These are phyloP conservation scores for Zoanthus gigantus DNA, from an alignment of 92 coral and sea anemone species.

Conservation along the genomic window DNA sequence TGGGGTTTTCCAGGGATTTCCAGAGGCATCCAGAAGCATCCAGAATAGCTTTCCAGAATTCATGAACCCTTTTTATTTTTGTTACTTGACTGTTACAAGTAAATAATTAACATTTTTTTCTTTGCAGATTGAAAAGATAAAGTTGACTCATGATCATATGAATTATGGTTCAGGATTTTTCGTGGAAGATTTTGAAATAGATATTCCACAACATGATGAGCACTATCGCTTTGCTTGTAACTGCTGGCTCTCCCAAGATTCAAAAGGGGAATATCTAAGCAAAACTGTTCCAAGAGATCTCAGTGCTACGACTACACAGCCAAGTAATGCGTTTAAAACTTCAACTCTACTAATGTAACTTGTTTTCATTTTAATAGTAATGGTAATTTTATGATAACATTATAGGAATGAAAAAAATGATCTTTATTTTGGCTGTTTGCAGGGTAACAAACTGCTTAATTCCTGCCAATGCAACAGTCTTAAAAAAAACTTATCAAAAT, in stretches of 20 bases:
- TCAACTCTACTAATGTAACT: not conserved
- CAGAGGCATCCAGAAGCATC: too few relatives aligned
- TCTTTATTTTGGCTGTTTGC: too few relatives aligned
- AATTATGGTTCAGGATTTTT: constrained; percentile 95
- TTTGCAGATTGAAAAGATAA: constrained; percentile 87
- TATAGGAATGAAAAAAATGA: too few relatives aligned
- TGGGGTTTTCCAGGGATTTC: too few relatives aligned
- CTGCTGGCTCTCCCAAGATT: constrained; percentile 95
- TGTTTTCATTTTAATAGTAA: not conserved
- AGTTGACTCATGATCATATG: constrained; percentile 97
- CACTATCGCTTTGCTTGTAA: constrained; percentile 86
- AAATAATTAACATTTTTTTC: not conserved
- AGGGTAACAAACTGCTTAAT: too few relatives aligned
- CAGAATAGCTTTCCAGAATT: too few relatives aligned
- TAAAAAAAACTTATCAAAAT: too few relatives aligned
- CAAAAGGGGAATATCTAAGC: constrained; percentile 62
- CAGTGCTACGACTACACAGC: constrained; percentile 65
- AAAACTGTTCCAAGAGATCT: constrained; percentile 64
- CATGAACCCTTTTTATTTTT: too few relatives aligned
- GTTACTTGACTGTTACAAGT: too few relatives aligned
- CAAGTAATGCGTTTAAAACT: constrained; percentile 55
- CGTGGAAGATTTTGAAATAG: constrained; percentile 89
- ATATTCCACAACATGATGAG: constrained; percentile 80
- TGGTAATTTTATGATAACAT: too few relatives aligned
- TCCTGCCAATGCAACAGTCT: too few relatives aligned